Conservation (phyloP, 1,140 invertebrate genomes). For the Ceratitis capitata region DNA sequence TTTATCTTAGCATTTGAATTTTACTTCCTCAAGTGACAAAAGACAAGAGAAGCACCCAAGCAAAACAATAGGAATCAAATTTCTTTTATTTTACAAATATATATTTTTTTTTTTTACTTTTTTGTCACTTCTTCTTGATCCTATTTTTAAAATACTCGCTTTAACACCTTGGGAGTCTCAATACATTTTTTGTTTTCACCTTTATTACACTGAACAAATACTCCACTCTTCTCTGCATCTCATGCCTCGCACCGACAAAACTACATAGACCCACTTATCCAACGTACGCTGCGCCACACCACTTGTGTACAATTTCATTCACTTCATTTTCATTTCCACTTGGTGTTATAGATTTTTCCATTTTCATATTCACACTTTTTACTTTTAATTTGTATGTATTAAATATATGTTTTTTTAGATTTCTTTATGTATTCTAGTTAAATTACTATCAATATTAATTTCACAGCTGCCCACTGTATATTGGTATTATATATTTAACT, state of each 20-base stretch:
- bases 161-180: background rate
- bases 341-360: slow-evolving; percentile 32
- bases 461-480: too few species aligned
- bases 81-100: background rate
- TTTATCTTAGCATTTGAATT: background rate
- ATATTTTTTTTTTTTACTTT: background rate
- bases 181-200: background rate
- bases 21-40: slow-evolving; percentile 20
- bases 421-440: background rate
- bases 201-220: background rate
- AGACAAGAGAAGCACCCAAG: background rate
- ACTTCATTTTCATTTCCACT: slow-evolving; percentile 14
- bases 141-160: background rate
- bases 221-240: background rate
- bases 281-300: background rate
- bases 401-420: background rate
- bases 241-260: background rate
- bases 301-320: slow-evolving; percentile 27
- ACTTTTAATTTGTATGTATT: background rate
- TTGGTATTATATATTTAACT: background rate
- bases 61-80: background rate
- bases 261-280: background rate
- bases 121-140: too few species aligned
- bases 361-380: background rate
- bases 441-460: background rate